These are phyloP conservation scores for Bos indicus DNA, from an alignment of 2,113 vertebrate genomes.

Conservation along the genomic window DNA sequence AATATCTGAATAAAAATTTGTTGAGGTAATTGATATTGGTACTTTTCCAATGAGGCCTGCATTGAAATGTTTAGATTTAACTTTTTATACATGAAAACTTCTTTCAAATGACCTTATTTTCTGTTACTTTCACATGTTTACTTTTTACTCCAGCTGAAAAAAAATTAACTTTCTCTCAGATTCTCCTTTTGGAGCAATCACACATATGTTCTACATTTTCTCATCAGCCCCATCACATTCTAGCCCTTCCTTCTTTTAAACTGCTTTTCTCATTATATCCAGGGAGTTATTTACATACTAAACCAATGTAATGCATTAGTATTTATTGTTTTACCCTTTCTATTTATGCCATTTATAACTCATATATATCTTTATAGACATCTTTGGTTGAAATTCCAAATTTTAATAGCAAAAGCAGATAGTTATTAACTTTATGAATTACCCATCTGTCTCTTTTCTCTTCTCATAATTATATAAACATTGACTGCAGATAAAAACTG, in stretches of 20 bases:
- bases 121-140: background rate
- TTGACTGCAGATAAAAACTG: background rate
- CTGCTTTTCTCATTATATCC: background rate
- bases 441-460: background rate
- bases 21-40: background rate
- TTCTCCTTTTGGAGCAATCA: background rate
- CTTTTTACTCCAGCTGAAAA: slow-evolving; percentile 20
- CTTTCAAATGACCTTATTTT: background rate
- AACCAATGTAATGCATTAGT: background rate
- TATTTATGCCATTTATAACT: background rate
- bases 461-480: background rate
- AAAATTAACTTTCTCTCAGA: slow-evolving; percentile 29
- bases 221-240: background rate
- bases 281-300: background rate
- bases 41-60: background rate
- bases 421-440: background rate
- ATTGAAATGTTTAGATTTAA: background rate
- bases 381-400: background rate
- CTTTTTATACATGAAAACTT: background rate
- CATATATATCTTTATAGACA: background rate
- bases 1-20: background rate
- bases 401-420: background rate
- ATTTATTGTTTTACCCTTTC: background rate
- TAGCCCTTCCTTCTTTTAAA: background rate
- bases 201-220: background rate